These are phyloP conservation scores for Gonioctena quinquepunctata DNA, from an alignment of 1,140 invertebrate genomes.

Conservation along the genomic window DNA sequence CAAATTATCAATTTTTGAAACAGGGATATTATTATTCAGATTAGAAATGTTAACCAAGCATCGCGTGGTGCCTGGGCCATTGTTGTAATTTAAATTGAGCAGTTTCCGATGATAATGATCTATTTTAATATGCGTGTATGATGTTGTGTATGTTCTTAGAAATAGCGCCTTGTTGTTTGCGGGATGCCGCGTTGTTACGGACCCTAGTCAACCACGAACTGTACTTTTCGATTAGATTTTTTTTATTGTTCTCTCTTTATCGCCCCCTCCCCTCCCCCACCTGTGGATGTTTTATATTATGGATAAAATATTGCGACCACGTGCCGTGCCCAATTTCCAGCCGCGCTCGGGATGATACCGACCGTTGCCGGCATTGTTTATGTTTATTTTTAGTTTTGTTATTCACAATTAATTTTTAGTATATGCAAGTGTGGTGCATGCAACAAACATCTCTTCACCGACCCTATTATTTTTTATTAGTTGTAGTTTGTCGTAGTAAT, in stretches of 20 bases:
- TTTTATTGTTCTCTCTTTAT: slow-evolving; percentile 34
- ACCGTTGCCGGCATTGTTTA: slow-evolving; percentile 36
- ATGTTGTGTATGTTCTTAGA: slow-evolving; percentile 55
- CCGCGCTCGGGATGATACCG: slow-evolving; percentile 26
- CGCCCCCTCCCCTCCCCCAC: slow-evolving; percentile 18
- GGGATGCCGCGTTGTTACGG: slow-evolving; percentile 56
- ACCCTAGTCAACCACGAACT: slow-evolving; percentile 54
- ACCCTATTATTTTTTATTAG: slow-evolving; percentile 53
- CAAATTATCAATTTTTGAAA: slow-evolving; percentile 52
- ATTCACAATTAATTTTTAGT: slow-evolving; percentile 44
- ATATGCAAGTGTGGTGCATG: slow-evolving; percentile 52
- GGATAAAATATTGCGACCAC: slow-evolving; percentile 16
- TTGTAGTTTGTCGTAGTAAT: slow-evolving; percentile 51
- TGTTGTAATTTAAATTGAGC: slow-evolving; percentile 51
- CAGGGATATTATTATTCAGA: slow-evolving; percentile 49
- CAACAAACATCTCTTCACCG: slow-evolving; percentile 47
- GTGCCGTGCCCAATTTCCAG: slow-evolving; percentile 47
- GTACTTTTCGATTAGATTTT: slow-evolving; percentile 30
- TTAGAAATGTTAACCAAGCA: slow-evolving; percentile 49
- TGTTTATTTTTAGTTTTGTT: slow-evolving; percentile 40
- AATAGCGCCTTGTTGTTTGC: slow-evolving; percentile 55
- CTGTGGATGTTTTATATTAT: slow-evolving; percentile 32
- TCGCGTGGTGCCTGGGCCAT: slow-evolving; percentile 50
- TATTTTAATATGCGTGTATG: slow-evolving; percentile 56
- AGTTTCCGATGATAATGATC: slow-evolving; percentile 51